Percentiles rank a stretch among this genome's conserved stretches.
Evolutionary conservation across 2,888 invertebrate genomes (phyloP).

Genomic region (Endomychus coccineus): DNA sequence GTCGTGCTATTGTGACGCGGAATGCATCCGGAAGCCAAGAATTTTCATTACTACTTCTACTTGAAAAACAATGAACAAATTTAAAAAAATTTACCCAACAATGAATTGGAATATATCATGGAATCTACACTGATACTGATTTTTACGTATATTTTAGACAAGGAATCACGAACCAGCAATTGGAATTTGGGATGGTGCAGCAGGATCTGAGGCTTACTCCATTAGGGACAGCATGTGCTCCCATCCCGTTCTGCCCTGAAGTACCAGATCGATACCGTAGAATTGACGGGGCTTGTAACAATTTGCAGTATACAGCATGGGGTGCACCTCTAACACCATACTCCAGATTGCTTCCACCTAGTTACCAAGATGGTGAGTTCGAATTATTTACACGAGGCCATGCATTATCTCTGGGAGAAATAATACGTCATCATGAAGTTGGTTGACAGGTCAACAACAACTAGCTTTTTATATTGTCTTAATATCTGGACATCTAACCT

Average conservation of each 20-base stretch:
- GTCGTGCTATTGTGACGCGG: too few species aligned
- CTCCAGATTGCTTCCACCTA: slow-evolving; percentile 59
- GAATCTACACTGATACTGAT: too few species aligned
- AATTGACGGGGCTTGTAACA: slow-evolving; percentile 80
- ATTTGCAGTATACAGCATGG: slow-evolving; percentile 59
- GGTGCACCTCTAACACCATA: slow-evolving; percentile 61
- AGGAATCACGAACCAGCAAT: slow-evolving; percentile 42
- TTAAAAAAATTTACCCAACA: too few species aligned
- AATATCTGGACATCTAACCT: too few species aligned
- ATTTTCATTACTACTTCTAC: too few species aligned
- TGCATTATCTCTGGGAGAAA: too few species aligned
- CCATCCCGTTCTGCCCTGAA: slow-evolving; percentile 43
- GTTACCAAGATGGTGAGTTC: slow-evolving; percentile 55
- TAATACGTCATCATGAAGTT: too few species aligned
- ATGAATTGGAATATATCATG: too few species aligned
- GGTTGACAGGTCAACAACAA: too few species aligned
- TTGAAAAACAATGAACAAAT: too few species aligned
- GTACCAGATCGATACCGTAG: slow-evolving; percentile 54
- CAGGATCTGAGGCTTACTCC: slow-evolving; percentile 42
- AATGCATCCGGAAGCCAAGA: too few species aligned
- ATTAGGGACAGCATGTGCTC: slow-evolving; percentile 39
- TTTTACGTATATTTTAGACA: slow-evolving; percentile 38
- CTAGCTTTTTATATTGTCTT: too few species aligned
- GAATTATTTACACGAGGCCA: background rate
- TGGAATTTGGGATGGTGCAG: slow-evolving; percentile 44